A percentile compares a stretch with the other conserved stretches of the same genome.
Evolutionary conservation across 2,113 vertebrate genomes (phyloP).

Genomic region (Burhinus oedicnemus): DNA sequence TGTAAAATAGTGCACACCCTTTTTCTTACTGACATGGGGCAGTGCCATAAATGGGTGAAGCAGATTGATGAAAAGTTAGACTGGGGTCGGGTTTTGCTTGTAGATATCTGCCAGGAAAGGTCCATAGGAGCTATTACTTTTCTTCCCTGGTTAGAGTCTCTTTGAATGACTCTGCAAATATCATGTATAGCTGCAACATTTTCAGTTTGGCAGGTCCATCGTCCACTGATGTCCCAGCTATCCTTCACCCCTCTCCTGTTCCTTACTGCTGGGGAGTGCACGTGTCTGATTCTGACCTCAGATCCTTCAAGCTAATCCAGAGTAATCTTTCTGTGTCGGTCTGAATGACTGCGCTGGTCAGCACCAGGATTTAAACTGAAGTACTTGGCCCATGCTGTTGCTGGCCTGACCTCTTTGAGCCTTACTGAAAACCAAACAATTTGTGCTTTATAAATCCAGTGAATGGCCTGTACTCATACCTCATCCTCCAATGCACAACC

Average conservation of each 20-base stretch:
- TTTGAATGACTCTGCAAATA: background rate
- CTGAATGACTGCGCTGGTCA: background rate
- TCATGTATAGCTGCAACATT: background rate
- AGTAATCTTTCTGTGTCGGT: slow-evolving; percentile 12
- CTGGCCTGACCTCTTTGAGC: background rate
- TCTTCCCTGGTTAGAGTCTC: background rate
- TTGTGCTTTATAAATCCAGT: slow-evolving; percentile 48
- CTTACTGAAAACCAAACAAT: slow-evolving; percentile 42
- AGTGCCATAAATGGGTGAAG: background rate
- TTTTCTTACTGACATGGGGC: background rate
- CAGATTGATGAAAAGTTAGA: background rate
- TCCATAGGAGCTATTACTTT: background rate
- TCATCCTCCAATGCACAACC: background rate
- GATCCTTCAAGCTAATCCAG: slow-evolving; percentile 13
- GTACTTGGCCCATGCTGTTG: slow-evolving; percentile 2
- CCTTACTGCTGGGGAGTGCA: background rate
- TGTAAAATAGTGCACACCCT: background rate
- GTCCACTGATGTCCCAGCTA: background rate
- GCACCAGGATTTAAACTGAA: slow-evolving; percentile 40
- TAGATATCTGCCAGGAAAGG: background rate
- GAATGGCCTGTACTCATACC: slow-evolving; percentile 7
- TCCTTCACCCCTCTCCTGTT: background rate
- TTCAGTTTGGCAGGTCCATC: background rate
- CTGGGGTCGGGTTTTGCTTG: background rate
- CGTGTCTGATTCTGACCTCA: background rate